These are phyloP conservation scores for Peromyscus leucopus DNA, from an alignment of 2,113 vertebrate genomes.

Conservation along the genomic window DNA sequence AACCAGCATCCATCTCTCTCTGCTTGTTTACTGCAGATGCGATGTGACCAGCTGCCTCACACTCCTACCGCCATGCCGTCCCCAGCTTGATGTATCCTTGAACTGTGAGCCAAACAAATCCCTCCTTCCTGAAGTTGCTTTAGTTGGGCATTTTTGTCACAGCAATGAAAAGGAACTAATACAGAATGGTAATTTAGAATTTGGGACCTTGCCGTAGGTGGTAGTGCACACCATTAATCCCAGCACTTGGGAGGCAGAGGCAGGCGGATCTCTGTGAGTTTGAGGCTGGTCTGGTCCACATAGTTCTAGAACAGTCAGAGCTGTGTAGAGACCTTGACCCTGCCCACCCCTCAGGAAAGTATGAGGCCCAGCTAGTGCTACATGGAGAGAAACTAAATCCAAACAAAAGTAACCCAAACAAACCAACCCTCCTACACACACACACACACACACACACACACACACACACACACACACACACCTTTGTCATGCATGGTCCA, in stretches of 20 bases:
- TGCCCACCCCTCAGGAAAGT: neutral
- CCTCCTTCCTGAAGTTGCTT: neutral
- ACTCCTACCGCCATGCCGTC: neutral
- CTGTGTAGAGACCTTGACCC: neutral
- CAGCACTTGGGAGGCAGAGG: neutral
- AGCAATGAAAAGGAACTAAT: neutral
- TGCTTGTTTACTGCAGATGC: neutral
- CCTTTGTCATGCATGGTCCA: no score
- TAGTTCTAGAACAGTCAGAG: neutral
- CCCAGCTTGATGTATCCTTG: neutral
- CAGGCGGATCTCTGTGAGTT: neutral
- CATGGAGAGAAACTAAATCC: neutral
- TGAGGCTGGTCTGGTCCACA: neutral
- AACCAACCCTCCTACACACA: no score
- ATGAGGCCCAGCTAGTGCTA: neutral
- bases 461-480: no score
- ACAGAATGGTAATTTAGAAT: neutral
- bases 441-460: no score
- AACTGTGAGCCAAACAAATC: neutral
- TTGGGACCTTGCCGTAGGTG: neutral
- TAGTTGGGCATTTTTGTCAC: neutral
- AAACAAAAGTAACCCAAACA: neutral
- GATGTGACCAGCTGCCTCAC: accelerated
- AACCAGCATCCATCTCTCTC: neutral
- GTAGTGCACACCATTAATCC: neutral